A percentile compares a stretch with the other conserved stretches of the same genome.
These are phyloP conservation scores for Panagrolaimus sp. DNA, from an alignment of 1,140 invertebrate species.

Conservation along the genomic window DNA sequence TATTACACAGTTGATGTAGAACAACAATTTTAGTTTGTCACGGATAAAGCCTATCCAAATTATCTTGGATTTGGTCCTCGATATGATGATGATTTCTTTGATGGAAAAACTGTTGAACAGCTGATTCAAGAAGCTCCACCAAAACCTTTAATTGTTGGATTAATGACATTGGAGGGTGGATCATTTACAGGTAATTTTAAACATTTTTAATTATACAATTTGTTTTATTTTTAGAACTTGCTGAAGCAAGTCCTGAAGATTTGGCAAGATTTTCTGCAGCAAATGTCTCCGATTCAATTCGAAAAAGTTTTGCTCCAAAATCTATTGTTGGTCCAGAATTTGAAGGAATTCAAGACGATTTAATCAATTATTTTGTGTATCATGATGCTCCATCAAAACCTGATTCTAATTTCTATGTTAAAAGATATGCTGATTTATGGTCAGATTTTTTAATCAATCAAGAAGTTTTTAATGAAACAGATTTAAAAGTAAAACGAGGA, in stretches of 20 bases:
- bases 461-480: conserved; percentile 1
- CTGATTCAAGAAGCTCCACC: conserved; percentile 26
- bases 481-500: background rate
- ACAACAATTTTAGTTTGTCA: background rate
- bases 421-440: background rate
- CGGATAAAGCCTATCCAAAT: background rate
- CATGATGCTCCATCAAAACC: background rate
- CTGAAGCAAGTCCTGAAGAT: background rate
- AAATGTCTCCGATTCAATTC: too few species aligned
- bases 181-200: conserved; percentile 2
- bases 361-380: background rate
- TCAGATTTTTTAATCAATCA: background rate
- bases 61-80: conserved; percentile 25
- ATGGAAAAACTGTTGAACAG: conserved; percentile 21
- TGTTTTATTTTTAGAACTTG: background rate
- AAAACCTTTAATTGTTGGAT: conserved; percentile 22
- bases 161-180: conserved; percentile 25
- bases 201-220: background rate
- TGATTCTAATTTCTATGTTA: background rate
- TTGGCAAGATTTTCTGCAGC: background rate
- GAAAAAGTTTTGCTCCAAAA: background rate
- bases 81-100: conserved; percentile 36
- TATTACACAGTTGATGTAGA: background rate
- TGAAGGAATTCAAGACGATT: background rate
- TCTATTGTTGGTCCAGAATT: background rate